phyloP scores from a whole-genome alignment of 23 tunicate species.

The Styela plicata region DNA sequence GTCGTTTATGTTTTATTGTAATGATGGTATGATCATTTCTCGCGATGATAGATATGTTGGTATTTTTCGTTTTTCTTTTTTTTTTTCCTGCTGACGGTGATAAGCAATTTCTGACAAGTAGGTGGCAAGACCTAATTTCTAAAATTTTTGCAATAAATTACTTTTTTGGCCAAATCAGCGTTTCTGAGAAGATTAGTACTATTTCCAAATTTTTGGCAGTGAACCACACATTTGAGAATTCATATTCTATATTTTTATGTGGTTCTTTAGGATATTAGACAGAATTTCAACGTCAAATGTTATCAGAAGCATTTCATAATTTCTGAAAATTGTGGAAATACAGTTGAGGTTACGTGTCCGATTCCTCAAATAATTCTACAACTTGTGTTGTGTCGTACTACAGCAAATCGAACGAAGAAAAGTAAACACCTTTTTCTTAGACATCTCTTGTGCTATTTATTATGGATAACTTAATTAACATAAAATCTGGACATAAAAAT shows the following conservation, averaged over 20 bases:
- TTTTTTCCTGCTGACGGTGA: constrained; percentile 25
- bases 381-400: no score
- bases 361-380: no score
- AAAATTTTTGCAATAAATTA: constrained; percentile 23
- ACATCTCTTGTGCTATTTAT: no score
- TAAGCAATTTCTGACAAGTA: constrained; percentile 48
- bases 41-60: constrained; percentile 82
- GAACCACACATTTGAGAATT: constrained; percentile 39
- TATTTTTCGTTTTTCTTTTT: not conserved
- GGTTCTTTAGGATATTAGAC: constrained; percentile 54
- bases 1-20: constrained; percentile 56
- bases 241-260: constrained; percentile 50
- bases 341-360: no score
- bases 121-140: constrained; percentile 38
- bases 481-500: no score
- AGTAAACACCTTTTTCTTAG: no score
- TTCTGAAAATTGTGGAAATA: no score
- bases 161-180: constrained; percentile 56
- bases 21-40: constrained; percentile 72
- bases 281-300: constrained; percentile 68
- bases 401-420: no score
- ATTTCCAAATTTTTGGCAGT: constrained; percentile 65
- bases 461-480: no score
- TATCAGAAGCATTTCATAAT: no score
- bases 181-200: constrained; percentile 67